Percentiles rank a stretch among this genome's conserved stretches.
Conservation (phyloP, 2,113 vertebrate species). For the Chunga burmeisteri region DNA sequence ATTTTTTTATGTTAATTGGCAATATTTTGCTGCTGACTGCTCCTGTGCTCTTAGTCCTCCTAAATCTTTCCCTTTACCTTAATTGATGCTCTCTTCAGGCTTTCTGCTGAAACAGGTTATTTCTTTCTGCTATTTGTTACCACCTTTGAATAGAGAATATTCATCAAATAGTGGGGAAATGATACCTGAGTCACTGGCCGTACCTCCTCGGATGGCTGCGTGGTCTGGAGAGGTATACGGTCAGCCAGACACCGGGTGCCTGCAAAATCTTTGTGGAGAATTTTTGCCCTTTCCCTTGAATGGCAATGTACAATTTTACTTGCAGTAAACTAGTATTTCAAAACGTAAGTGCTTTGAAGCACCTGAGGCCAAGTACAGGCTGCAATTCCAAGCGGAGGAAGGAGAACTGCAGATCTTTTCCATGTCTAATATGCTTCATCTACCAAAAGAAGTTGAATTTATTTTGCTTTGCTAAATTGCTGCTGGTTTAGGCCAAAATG, state of each 20-base stretch:
- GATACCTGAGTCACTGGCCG: not conserved
- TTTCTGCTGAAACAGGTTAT: not conserved
- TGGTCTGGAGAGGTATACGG: not conserved
- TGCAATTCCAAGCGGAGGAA: not conserved
- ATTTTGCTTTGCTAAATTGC: not conserved
- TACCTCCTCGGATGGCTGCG: not conserved
- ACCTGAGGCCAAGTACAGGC: not conserved
- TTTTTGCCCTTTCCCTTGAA: not conserved
- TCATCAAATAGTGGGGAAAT: not conserved
- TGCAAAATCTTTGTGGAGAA: not conserved
- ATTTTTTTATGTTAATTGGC: constrained; percentile 27
- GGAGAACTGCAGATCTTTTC: not conserved
- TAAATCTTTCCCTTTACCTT: not conserved
- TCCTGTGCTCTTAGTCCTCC: not conserved
- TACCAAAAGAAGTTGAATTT: not conserved
- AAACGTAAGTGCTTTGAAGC: not conserved
- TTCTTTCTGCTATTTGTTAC: not conserved
- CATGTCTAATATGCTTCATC: not conserved
- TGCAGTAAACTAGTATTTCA: not conserved
- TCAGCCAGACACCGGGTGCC: not conserved
- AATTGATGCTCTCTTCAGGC: not conserved
- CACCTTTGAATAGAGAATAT: not conserved
- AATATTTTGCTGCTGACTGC: constrained; percentile 48
- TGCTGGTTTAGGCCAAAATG: not conserved
- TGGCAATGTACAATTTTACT: not conserved